Conservation (phyloP, 2,888 invertebrate genomes). For the Cataglyphis albicans region DNA sequence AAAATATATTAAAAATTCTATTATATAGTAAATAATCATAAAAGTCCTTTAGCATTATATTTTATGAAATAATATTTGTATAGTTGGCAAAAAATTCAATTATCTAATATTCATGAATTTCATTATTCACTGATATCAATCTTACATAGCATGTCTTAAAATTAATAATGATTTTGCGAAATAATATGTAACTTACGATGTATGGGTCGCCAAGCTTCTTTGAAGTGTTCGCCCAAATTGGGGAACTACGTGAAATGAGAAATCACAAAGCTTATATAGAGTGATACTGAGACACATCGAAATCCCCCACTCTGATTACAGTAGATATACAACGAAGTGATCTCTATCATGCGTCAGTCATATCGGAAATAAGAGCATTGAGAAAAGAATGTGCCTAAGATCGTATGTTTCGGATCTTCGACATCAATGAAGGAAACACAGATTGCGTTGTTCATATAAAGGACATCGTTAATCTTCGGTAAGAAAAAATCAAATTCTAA, state of each 20-base stretch:
- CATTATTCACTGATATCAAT: not conserved
- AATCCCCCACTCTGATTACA: conserved; percentile 64
- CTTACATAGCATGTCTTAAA: not conserved
- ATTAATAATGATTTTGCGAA: not conserved
- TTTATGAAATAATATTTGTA: not conserved
- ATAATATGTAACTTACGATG: conserved; percentile 78
- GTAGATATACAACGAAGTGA: conserved; percentile 27
- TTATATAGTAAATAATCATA: not conserved
- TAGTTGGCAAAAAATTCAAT: not conserved
- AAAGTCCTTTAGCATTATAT: not conserved
- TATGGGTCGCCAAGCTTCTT: conserved; percentile 82
- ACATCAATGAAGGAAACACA: not conserved
- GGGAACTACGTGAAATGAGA: conserved; percentile 82
- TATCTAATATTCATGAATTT: not conserved
- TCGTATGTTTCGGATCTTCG: not conserved
- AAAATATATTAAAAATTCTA: not conserved
- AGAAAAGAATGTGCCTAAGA: not conserved
- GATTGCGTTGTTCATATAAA: not conserved
- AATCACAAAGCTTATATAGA: conserved; percentile 83
- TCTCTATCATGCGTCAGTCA: conserved; percentile 27
- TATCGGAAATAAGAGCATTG: conserved; percentile 18
- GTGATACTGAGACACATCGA: conserved; percentile 65
- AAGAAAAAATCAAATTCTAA: not conserved
- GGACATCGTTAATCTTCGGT: not conserved
- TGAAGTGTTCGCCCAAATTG: conserved; percentile 82